Conservation (phyloP, 2,888 invertebrate species). For the Campaea margaritaria region DNA sequence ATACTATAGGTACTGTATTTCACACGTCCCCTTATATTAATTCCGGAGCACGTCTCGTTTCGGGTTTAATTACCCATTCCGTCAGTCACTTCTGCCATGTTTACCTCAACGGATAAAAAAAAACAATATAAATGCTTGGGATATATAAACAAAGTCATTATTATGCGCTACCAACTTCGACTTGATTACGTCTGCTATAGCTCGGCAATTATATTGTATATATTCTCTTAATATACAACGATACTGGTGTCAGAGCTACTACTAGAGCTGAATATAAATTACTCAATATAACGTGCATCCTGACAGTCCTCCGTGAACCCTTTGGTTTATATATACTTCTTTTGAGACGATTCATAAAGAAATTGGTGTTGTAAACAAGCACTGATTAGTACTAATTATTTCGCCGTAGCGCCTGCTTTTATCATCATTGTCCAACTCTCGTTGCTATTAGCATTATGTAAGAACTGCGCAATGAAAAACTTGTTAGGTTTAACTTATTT, state of each 20-base stretch:
- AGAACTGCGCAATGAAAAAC: background rate
- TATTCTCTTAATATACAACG: constrained; percentile 25
- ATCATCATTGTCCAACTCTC: constrained; percentile 3
- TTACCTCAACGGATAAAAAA: constrained; percentile 28
- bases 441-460: constrained; percentile 20
- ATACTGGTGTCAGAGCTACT: constrained; percentile 18
- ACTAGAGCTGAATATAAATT: constrained; percentile 30
- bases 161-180: constrained; percentile 17
- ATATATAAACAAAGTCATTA: constrained; percentile 33
- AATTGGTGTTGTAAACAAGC: background rate
- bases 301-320: background rate
- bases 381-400: background rate
- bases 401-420: constrained; percentile 21
- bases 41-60: constrained; percentile 50
- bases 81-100: constrained; percentile 24
- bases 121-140: constrained; percentile 18
- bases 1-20: constrained; percentile 48
- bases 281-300: constrained; percentile 14
- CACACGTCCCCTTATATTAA: constrained; percentile 43
- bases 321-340: too few relatives aligned
- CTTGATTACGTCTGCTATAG: constrained; percentile 17
- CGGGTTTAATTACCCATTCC: constrained; percentile 48
- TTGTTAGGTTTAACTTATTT: background rate
- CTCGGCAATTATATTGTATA: constrained; percentile 20
- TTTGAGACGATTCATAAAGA: background rate